Conservation (phyloP, 2,797 vertebrate genomes). For the Tiaroga cobitis region DNA sequence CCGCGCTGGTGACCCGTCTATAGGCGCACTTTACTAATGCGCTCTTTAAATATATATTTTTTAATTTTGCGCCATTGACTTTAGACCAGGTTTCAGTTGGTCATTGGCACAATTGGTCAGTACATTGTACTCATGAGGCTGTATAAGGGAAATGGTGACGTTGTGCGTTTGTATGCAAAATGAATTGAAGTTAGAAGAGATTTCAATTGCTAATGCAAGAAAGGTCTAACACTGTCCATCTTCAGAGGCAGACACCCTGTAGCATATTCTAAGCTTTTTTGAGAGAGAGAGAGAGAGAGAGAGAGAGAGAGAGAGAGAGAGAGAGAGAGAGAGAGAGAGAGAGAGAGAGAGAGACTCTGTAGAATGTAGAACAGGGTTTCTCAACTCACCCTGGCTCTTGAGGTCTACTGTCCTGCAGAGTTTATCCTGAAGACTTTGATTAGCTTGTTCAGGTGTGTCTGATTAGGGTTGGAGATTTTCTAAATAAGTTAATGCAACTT, state of each 20-base stretch:
- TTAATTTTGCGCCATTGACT: too few relatives aligned
- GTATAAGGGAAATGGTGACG: not conserved
- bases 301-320: too few relatives aligned
- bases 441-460: not conserved
- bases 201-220: not conserved
- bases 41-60: too few relatives aligned
- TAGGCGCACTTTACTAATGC: too few relatives aligned
- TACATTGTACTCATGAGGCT: not conserved
- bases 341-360: too few relatives aligned
- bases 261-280: too few relatives aligned
- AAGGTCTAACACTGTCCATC: not conserved
- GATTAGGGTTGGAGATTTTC: not conserved
- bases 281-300: too few relatives aligned
- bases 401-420: not conserved
- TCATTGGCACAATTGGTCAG: not conserved
- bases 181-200: not conserved
- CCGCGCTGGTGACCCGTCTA: too few relatives aligned
- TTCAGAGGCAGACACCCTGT: not conserved
- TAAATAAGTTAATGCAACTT: not conserved
- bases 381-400: not conserved
- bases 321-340: too few relatives aligned
- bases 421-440: not conserved
- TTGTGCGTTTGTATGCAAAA: not conserved
- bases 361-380: not conserved
- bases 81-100: too few relatives aligned